Evolutionary conservation across 2,113 vertebrate species (phyloP).

Genomic region (Spea bombifrons): DNA sequence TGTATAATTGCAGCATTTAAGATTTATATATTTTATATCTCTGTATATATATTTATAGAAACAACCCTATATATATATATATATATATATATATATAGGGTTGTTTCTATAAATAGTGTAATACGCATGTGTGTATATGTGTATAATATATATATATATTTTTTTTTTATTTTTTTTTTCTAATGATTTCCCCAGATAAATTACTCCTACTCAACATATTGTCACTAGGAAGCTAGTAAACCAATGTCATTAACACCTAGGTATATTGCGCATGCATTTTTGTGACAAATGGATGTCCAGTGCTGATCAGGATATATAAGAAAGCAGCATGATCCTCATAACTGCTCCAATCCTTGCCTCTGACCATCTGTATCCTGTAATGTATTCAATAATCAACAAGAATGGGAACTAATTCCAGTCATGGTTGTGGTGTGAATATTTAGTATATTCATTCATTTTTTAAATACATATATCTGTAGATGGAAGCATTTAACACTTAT

Average conservation of each 20-base stretch:
- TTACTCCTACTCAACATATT: neutral
- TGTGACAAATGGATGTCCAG: slow-evolving; percentile 1
- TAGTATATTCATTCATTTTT: neutral
- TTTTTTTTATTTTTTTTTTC: too few relatives aligned
- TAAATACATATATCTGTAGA: neutral
- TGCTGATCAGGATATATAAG: slow-evolving; percentile 20
- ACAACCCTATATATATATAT: too few relatives aligned
- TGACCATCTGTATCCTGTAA: slow-evolving; percentile 34
- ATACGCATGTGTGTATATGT: too few relatives aligned
- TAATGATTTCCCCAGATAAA: neutral
- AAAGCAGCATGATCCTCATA: slow-evolving; percentile 16
- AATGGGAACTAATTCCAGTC: too few relatives aligned
- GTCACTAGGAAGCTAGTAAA: neutral
- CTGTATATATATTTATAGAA: too few relatives aligned
- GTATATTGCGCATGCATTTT: slow-evolving; percentile 3
- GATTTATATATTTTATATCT: too few relatives aligned
- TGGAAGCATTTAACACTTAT: too few relatives aligned
- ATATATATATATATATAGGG: too few relatives aligned
- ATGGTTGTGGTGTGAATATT: too few relatives aligned
- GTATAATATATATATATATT: too few relatives aligned
- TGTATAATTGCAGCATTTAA: too few relatives aligned
- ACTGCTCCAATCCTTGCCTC: neutral
- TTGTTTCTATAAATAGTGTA: too few relatives aligned
- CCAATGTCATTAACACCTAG: slow-evolving; percentile 2
- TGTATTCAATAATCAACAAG: slow-evolving; percentile 1